A percentile compares a stretch with the other conserved stretches of the same genome.
These are phyloP conservation scores for Pseudorectes ferrugineus DNA, from an alignment of 2,113 vertebrate genomes.

Conservation along the genomic window DNA sequence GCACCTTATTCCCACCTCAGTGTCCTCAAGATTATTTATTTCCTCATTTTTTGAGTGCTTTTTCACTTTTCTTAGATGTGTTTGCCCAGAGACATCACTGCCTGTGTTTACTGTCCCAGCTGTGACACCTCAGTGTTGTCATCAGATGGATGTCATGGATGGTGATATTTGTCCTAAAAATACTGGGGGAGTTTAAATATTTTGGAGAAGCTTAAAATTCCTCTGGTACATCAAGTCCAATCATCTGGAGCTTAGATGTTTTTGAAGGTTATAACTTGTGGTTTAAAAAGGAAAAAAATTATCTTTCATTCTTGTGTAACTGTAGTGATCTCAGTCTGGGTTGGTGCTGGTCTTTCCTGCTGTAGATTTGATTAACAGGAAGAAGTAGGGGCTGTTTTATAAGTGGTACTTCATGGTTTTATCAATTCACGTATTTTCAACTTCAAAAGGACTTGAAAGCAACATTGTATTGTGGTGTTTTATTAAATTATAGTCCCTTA, in stretches of 20 bases:
- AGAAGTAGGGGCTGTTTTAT: background rate
- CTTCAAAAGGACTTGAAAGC: background rate
- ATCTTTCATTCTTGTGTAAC: background rate
- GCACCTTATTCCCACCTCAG: background rate
- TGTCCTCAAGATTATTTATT: fast-evolving
- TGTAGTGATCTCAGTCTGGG: background rate
- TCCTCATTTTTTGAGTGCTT: fast-evolving
- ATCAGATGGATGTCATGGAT: background rate
- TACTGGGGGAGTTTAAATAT: fast-evolving
- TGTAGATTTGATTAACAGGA: background rate
- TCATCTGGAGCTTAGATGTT: background rate
- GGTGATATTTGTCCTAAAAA: background rate
- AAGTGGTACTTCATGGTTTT: background rate
- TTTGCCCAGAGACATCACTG: background rate
- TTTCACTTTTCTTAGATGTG: fast-evolving
- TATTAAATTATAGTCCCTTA: background rate
- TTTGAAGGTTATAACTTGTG: background rate
- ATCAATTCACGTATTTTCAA: background rate
- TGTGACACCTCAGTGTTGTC: fast-evolving
- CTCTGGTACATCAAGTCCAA: fast-evolving
- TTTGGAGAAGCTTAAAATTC: background rate
- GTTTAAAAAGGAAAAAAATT: background rate
- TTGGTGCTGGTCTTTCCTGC: background rate
- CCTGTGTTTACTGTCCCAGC: background rate
- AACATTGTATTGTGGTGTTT: background rate